phyloP scores from a whole-genome alignment of 2,888 invertebrate genomes.

The Athripsodes cinereus region DNA sequence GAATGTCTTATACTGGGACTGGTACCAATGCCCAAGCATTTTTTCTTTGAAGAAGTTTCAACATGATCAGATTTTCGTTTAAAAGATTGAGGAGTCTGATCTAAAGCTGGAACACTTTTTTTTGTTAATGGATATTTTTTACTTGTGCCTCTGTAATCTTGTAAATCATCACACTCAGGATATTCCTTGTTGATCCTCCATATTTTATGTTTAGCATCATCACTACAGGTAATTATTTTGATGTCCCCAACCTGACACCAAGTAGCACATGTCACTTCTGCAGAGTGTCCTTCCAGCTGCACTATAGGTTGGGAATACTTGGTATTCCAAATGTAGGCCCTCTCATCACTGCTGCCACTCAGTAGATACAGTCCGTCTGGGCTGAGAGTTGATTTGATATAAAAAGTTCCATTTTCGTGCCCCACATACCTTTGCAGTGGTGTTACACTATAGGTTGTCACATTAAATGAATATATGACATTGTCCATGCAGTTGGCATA shows the following conservation, averaged over 20 bases:
- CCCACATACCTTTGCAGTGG: constrained; percentile 65
- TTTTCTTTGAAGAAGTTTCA: constrained; percentile 17
- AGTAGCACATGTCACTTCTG: constrained; percentile 83
- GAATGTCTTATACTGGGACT: constrained; percentile 11
- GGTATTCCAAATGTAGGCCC: constrained; percentile 82
- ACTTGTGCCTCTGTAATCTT: constrained; percentile 43
- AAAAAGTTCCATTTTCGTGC: constrained; percentile 74
- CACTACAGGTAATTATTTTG: constrained; percentile 74
- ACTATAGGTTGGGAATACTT: constrained; percentile 59
- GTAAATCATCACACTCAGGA: constrained; percentile 35
- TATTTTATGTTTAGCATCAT: constrained; percentile 72
- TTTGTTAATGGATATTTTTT: constrained; percentile 35
- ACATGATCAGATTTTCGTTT: constrained; percentile 34
- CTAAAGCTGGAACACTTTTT: constrained; percentile 30
- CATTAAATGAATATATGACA: constrained; percentile 78
- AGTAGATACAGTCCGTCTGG: constrained; percentile 74
- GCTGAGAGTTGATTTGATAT: constrained; percentile 76
- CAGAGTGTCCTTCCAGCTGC: constrained; percentile 67
- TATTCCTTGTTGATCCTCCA: constrained; percentile 62
- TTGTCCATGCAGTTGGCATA: constrained; percentile 87
- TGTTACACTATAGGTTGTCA: constrained; percentile 59
- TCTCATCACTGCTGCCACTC: constrained; percentile 83
- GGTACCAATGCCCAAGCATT: constrained; percentile 3
- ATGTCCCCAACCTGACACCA: constrained; percentile 61
- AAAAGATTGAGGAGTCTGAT: constrained; percentile 47